Conservation (phyloP, 35 echinoderm and acorn worm species). For the Amphiura filiformis region DNA sequence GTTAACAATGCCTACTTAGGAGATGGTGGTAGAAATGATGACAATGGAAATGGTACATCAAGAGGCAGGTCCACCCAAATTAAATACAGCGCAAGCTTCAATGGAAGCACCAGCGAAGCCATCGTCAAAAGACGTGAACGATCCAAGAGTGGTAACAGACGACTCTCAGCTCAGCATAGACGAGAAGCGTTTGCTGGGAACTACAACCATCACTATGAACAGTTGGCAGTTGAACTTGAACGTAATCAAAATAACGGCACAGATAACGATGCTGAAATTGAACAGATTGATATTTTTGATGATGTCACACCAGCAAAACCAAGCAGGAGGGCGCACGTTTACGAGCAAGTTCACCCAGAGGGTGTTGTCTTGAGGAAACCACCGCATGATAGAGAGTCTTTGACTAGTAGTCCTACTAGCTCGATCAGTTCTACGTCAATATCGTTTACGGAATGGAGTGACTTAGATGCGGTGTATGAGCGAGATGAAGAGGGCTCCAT, state of each 20-base stretch:
- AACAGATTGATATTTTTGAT: not conserved
- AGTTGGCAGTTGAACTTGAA: not conserved
- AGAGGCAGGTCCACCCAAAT: not conserved
- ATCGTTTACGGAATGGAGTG: constrained; percentile 32
- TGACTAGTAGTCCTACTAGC: constrained; percentile 55
- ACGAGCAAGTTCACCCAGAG: not conserved
- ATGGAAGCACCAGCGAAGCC: not conserved
- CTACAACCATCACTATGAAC: not conserved
- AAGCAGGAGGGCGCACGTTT: not conserved
- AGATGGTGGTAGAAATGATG: not conserved
- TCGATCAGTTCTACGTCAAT: constrained; percentile 41
- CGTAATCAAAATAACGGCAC: not conserved
- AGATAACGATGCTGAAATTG: not conserved
- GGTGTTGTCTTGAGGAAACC: not conserved
- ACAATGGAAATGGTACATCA: not conserved
- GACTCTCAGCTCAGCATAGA: not conserved
- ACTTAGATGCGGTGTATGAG: constrained; percentile 39
- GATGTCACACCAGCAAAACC: not conserved
- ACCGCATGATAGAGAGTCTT: not conserved
- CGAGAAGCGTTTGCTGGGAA: not conserved
- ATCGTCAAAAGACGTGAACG: not conserved
- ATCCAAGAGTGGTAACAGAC: constrained; percentile 1
- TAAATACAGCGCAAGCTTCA: not conserved
- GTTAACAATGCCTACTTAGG: not conserved
- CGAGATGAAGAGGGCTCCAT: constrained; percentile 29